phyloP scores from a whole-genome alignment of 2,888 invertebrate genomes.

The Pseudococcus jackbeardsleyi region DNA sequence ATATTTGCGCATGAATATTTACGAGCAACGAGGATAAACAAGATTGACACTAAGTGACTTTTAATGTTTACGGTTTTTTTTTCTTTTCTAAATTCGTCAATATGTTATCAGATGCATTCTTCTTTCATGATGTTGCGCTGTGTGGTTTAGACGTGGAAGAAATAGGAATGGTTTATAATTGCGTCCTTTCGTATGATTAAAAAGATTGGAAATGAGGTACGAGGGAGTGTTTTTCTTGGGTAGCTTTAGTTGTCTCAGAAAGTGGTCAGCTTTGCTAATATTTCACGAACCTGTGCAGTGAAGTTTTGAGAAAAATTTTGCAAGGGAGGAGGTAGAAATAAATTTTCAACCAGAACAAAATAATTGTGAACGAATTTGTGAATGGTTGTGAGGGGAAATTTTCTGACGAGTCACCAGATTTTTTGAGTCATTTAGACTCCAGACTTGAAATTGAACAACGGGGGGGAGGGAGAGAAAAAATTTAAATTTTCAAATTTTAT shows the following conservation, averaged over 20 bases:
- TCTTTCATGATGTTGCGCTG: background rate
- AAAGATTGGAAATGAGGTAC: background rate
- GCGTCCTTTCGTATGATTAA: conserved; percentile 22
- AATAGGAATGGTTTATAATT: background rate
- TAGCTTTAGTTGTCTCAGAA: background rate
- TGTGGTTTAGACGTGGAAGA: background rate
- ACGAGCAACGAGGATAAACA: conserved; percentile 41
- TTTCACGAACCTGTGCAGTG: background rate
- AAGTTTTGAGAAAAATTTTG: background rate
- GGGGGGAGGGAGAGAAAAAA: too few species aligned
- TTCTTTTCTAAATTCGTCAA: background rate
- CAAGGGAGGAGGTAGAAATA: too few species aligned
- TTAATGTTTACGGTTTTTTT: conserved; percentile 4
- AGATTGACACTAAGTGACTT: conserved; percentile 47
- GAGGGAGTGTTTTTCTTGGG: too few species aligned
- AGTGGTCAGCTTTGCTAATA: background rate
- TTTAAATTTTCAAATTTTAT: too few species aligned
- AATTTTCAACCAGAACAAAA: too few species aligned
- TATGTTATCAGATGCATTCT: conserved; percentile 32
- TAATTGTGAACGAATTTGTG: too few species aligned
- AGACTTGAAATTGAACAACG: too few species aligned
- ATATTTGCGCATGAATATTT: conserved; percentile 47
- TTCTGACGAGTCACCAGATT: too few species aligned
- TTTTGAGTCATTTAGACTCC: too few species aligned
- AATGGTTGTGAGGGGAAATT: too few species aligned